phyloP scores from a whole-genome alignment of 1,140 invertebrate species.

The Leptopilina clavipes region DNA sequence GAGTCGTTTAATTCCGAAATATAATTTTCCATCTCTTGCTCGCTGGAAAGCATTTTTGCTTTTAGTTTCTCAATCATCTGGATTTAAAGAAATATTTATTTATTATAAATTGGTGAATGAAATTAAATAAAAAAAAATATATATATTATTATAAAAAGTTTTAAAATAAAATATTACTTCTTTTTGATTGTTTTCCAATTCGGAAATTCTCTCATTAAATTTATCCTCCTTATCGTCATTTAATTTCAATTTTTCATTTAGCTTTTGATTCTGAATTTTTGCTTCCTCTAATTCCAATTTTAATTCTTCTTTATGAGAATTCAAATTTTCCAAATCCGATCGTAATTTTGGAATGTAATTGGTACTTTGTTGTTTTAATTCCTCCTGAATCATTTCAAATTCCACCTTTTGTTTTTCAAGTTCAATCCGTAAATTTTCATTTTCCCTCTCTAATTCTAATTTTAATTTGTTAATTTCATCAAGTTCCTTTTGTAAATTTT shows the following conservation, averaged over 20 bases:
- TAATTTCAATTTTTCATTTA: not conserved
- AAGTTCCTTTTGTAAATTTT: not conserved
- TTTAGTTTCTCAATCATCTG: conserved; percentile 50
- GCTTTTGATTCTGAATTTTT: not conserved
- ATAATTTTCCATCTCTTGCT: conserved; percentile 49
- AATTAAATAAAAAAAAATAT: conserved; percentile 35
- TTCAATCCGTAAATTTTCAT: conserved; percentile 9
- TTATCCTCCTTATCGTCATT: conserved; percentile 41
- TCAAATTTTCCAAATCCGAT: conserved; percentile 43
- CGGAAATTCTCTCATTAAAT: conserved; percentile 42
- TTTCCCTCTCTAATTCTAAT: conserved; percentile 42
- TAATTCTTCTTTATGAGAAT: conserved; percentile 40
- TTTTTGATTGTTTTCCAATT: conserved; percentile 46
- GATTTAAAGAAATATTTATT: conserved; percentile 33
- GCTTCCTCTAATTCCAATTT: not conserved
- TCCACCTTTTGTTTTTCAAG: conserved; percentile 44
- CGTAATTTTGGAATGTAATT: conserved; percentile 30
- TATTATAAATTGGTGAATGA: conserved; percentile 48
- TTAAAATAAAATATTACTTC: conserved; percentile 43
- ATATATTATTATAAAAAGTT: not conserved
- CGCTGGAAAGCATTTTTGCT: conserved; percentile 50
- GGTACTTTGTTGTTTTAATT: conserved; percentile 39
- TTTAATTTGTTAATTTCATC: not conserved
- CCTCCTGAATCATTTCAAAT: conserved; percentile 44
- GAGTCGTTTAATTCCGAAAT: conserved; percentile 50